Base-by-base conservation (phyloP, 2,797 vertebrate genomes). In the Accipiter minullus region DNA sequence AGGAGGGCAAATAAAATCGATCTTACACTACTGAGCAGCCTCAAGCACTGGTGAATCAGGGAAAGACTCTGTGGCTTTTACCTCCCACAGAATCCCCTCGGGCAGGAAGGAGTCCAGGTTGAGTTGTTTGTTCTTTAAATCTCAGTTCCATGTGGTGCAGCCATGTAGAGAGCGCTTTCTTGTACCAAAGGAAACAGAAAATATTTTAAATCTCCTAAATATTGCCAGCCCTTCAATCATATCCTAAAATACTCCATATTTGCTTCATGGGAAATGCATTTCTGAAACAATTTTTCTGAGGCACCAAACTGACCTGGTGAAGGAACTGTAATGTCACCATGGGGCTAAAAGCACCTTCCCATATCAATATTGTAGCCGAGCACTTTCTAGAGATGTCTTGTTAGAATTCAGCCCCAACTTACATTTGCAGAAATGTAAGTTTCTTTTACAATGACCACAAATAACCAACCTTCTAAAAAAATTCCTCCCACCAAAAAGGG, bases 101-200 rank as follows among this genome's bases (percentile, higher is more conserved):
- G 71, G 92, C 90, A 94, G 75, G 79, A 85, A 89, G 77, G 60
- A 77, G 63, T 62, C 52, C 93, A 89, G 83, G 80, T 60, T 76
- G 83, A 71, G 89, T 34, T 76, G 63, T 80, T 94, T 93, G 87
- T 32, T 89, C 67, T 92, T 94, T 89, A 87, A 80, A 93, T 91
- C 93, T 64, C 71, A 36, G 60, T 67, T 85, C 77, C 84, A 72
- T 50, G 80, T 15, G 25, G 73, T 63, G 71, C 52, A 80, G 48
- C 17, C 74, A 27, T 4, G 48, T 63, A 79, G 73, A 36, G 72
- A 67, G 36, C 25, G 31, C 47, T 92, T 93, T 86, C 77, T 90
- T 55, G 6, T 74, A 92, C 56, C 64, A 80, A 92, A 84, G 32
- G 44, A 69, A 88, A 84, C 8, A 86, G 45, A 29, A 84, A 86